Conservation (phyloP, 2,113 vertebrate species). For the Tyto alba region DNA sequence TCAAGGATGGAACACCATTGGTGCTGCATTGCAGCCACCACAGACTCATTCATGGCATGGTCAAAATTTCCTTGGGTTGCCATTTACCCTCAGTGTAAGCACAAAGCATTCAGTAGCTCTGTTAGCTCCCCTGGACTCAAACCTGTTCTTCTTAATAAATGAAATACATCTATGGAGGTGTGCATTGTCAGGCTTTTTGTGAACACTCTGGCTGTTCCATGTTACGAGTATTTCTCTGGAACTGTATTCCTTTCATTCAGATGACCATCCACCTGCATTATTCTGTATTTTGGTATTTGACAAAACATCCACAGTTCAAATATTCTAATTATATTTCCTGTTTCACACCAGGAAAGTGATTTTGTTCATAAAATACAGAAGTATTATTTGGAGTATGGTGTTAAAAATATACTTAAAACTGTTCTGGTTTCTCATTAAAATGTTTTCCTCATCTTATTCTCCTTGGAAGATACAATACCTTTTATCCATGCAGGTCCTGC, state of each 20-base stretch:
- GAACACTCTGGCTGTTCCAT: neutral
- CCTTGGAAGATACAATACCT: neutral
- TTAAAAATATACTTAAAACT: neutral
- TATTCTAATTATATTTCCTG: neutral
- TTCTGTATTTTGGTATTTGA: neutral
- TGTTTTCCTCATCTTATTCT: neutral
- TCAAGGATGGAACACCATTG: neutral
- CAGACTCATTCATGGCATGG: neutral
- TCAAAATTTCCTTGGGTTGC: neutral
- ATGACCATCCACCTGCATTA: neutral
- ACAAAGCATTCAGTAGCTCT: neutral
- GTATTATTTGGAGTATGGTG: neutral
- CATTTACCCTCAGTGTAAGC: neutral
- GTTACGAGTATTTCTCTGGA: neutral
- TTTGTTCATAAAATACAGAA: neutral
- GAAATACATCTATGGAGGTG: neutral
- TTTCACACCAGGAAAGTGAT: neutral
- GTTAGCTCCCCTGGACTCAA: neutral
- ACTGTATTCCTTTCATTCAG: neutral
- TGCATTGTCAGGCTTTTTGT: neutral
- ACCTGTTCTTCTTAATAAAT: neutral
- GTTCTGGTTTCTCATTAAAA: slow-evolving; percentile 29
- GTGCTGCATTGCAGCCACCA: neutral
- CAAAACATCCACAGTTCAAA: neutral
- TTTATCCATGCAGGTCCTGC: neutral